These are phyloP conservation scores for Rhamphomyia laevipes DNA, from an alignment of 2,888 invertebrate species.

Conservation along the genomic window DNA sequence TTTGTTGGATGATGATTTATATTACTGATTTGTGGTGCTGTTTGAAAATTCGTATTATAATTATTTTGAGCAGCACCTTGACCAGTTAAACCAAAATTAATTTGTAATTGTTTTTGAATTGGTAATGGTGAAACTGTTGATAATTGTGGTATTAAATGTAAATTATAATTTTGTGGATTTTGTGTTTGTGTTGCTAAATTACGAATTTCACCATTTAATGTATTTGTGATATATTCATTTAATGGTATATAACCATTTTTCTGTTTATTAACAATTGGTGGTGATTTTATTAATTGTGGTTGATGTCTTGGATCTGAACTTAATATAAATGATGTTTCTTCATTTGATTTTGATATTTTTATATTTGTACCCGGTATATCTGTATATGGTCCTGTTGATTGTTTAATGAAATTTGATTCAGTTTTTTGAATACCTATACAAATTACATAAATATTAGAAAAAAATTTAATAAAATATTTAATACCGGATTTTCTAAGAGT, in stretches of 20 bases:
- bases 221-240: background rate
- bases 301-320: background rate
- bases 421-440: too few relatives aligned
- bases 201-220: background rate
- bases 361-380: slow-evolving; percentile 12
- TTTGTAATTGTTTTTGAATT: background rate
- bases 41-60: too few relatives aligned
- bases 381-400: slow-evolving; percentile 3
- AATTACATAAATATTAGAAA: too few relatives aligned
- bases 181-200: background rate
- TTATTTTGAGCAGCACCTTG: background rate
- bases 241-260: background rate
- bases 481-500: too few relatives aligned
- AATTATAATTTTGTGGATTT: background rate
- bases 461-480: too few relatives aligned
- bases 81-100: background rate
- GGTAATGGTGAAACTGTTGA: background rate
- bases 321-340: slow-evolving; percentile 6
- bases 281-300: background rate
- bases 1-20: background rate
- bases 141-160: background rate
- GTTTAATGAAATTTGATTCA: too few relatives aligned
- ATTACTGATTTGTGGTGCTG: background rate
- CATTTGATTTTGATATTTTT: slow-evolving; percentile 13
- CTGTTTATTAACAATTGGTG: background rate